phyloP scores from a whole-genome alignment of 2,797 vertebrate species.

The Podarcis siculus region DNA sequence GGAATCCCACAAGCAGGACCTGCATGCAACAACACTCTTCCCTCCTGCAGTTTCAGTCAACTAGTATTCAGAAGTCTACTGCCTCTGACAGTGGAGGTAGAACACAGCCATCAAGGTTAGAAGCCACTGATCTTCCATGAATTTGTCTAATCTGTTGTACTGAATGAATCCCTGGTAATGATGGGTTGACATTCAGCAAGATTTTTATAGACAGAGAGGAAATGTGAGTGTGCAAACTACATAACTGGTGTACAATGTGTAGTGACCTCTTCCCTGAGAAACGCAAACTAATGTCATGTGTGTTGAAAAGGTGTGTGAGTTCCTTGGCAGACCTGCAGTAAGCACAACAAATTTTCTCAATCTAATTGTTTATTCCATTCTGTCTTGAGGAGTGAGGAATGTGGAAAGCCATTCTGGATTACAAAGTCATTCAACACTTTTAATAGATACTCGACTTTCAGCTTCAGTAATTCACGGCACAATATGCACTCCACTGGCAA shows the following conservation, averaged over 20 bases:
- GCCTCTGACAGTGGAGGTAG: too few relatives aligned
- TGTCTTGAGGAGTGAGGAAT: background rate
- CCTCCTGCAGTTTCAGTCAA: too few relatives aligned
- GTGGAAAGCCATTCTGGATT: background rate
- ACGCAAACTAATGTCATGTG: background rate
- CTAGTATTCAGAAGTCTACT: too few relatives aligned
- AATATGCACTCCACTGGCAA: background rate
- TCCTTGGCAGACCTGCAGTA: background rate
- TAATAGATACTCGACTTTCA: background rate
- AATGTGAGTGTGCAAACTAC: background rate
- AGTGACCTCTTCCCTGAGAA: background rate
- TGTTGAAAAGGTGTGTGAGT: constrained; percentile 4
- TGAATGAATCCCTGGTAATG: constrained; percentile 64
- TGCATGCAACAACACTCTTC: too few relatives aligned
- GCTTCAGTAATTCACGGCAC: background rate
- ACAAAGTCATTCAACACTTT: background rate
- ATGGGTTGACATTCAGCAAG: constrained; percentile 59
- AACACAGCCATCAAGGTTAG: too few relatives aligned
- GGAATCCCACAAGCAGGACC: too few relatives aligned
- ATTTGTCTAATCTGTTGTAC: background rate
- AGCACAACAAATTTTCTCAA: too few relatives aligned
- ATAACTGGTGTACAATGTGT: background rate
- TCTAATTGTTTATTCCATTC: too few relatives aligned
- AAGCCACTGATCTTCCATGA: too few relatives aligned
- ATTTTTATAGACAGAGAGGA: constrained; percentile 31